Conservation (phyloP, 2,113 vertebrate species). For the Colius striatus region DNA sequence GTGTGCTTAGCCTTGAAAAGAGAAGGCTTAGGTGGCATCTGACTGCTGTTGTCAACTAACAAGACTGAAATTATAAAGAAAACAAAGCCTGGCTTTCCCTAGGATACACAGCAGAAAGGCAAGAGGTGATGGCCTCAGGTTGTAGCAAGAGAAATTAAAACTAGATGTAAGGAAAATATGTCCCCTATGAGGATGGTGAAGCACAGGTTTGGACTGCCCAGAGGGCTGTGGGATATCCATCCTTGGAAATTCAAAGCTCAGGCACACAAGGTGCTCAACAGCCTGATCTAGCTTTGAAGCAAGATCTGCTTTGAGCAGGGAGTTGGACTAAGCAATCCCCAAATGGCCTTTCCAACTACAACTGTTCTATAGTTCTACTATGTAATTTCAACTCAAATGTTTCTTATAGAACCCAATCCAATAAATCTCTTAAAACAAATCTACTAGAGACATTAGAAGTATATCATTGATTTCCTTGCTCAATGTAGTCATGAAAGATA, state of each 20-base stretch:
- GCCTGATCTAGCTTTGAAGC: not conserved
- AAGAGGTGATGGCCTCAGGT: not conserved
- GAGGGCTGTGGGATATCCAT: not conserved
- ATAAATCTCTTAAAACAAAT: not conserved
- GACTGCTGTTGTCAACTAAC: not conserved
- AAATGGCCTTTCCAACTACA: not conserved
- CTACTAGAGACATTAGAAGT: not conserved
- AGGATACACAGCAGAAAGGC: not conserved
- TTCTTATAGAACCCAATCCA: not conserved
- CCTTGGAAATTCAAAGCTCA: not conserved
- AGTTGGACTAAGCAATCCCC: not conserved
- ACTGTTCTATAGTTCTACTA: not conserved
- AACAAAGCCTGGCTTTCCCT: not conserved
- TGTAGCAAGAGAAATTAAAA: not conserved
- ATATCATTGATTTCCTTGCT: not conserved
- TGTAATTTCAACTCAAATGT: not conserved
- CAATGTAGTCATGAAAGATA: not conserved
- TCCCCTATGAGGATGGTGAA: not conserved
- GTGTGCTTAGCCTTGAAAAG: not conserved
- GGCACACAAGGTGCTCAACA: not conserved
- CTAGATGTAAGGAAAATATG: accelerated
- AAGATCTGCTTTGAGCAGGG: not conserved
- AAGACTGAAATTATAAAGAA: not conserved
- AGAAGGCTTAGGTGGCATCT: not conserved
- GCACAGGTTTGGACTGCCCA: not conserved